Base-by-base conservation (phyloP, 2,888 invertebrate species). In the Mellilla xanthometata region DNA sequence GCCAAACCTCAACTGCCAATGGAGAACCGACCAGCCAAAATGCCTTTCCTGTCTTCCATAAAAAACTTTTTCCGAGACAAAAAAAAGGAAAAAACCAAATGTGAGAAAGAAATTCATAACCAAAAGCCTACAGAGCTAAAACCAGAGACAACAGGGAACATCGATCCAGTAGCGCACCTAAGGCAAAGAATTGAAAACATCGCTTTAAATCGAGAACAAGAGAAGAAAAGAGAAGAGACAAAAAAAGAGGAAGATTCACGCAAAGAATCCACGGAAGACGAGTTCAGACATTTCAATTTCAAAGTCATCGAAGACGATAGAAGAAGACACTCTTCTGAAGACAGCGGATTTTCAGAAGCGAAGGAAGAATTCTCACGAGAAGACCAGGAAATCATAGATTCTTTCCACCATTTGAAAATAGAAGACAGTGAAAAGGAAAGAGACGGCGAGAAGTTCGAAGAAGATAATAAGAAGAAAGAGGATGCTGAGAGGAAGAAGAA, bases 341-440 rank as follows among this genome's bases (percentile, higher is more conserved):
- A 87, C 56, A 87, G 87, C 13, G 88, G 88, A 0, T 84, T 69
- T 15, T 62, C 75, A 0, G 86, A 85, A 1, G 47, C 54, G 0
- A 72, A 68, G 31, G 52, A 62, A 2, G 54, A 65, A 15, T 27
- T 7, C 1, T 35, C 27, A 0, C 26, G 27, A 35, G 28, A 36
- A 28, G 36, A 36, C 10, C 36, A 62, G 30, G 64, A 68, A 0
- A 47, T 69, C 0, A 36, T 65, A 0, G 63, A 66, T 0, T 59
- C 61, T 7, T 55, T 74, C 6, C 51, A 64, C 3, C 62, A 68
- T 11, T 50, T 68, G 23, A 59, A 57, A 1, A 50, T 72, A 1
- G 58, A 62, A 1, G 62, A 56, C 1, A 42, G 43, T 0, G 40
- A 31, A 33, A 34, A 34, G 39, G 33, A 7, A 49, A 65, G 32